Conservation (phyloP, 30 jellyfish, hydroid and myxozoan species). For the Rhopilema esculentum region DNA sequence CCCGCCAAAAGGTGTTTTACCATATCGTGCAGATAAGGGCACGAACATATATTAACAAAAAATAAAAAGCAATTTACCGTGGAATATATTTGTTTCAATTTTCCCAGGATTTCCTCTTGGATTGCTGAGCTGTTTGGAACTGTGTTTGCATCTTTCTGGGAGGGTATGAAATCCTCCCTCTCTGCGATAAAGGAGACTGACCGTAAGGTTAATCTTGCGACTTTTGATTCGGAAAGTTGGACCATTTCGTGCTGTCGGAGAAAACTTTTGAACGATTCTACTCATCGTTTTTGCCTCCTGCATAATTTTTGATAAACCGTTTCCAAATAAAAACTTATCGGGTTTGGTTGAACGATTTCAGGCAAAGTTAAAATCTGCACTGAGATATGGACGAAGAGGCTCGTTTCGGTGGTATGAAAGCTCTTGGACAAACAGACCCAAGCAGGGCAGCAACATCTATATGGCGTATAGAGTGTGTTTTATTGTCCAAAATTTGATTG, state of each 20-base stretch:
- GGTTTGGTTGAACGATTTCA: conserved; percentile 29
- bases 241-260: not conserved
- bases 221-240: not conserved
- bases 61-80: not conserved
- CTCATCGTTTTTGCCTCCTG: conserved; percentile 13
- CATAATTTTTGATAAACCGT: conserved; percentile 26
- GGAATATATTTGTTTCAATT: not conserved
- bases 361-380: conserved; percentile 14
- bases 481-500: not conserved
- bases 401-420: conserved; percentile 6
- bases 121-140: not conserved
- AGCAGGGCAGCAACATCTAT: not conserved
- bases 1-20: not conserved
- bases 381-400: conserved; percentile 15
- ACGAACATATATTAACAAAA: not conserved
- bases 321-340: conserved; percentile 26
- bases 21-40: not conserved
- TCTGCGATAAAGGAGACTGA: conserved; percentile 38
- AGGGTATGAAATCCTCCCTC: conserved; percentile 49
- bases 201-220: not conserved
- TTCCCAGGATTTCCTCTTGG: not conserved
- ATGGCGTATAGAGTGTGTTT: not conserved
- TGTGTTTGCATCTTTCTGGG: conserved; percentile 20
- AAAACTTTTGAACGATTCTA: not conserved
- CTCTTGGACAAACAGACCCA: conserved; percentile 3